Conservation (phyloP, 2,888 invertebrate species). For the Chrysolina haemoptera region DNA sequence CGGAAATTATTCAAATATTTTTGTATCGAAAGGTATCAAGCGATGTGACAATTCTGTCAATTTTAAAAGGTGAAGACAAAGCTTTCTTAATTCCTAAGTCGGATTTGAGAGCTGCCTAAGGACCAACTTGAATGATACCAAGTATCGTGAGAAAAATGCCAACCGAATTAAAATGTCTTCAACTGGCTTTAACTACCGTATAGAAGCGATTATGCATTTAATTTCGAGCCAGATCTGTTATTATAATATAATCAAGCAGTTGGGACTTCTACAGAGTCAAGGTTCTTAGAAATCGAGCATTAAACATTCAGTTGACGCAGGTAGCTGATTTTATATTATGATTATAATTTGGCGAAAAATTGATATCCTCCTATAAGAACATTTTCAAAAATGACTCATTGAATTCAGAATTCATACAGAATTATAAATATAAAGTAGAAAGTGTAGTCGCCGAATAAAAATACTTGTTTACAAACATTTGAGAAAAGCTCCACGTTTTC, state of each 20-base stretch:
- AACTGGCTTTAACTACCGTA: slow-evolving; percentile 21
- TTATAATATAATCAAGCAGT: slow-evolving; percentile 23
- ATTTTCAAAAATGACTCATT: no score
- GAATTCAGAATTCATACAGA: no score
- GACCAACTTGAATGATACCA: slow-evolving; percentile 9
- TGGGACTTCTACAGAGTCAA: slow-evolving; percentile 8
- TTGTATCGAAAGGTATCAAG: neutral
- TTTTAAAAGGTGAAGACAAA: slow-evolving; percentile 21
- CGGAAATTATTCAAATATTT: neutral
- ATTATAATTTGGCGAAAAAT: neutral
- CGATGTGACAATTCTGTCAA: neutral
- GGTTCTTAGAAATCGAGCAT: slow-evolving; percentile 12
- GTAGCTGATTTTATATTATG: slow-evolving; percentile 8
- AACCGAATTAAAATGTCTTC: slow-evolving; percentile 23
- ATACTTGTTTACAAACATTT: no score
- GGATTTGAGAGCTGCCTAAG: slow-evolving; percentile 6
- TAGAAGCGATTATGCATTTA: slow-evolving; percentile 21
- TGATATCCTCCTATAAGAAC: no score
- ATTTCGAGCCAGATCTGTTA: slow-evolving; percentile 9
- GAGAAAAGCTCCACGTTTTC: no score
- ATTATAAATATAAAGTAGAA: no score
- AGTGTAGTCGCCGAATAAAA: no score
- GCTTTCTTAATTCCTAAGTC: slow-evolving; percentile 14
- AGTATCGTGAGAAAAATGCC: slow-evolving; percentile 24
- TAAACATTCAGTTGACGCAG: slow-evolving; percentile 16